Evolutionary conservation across 2,888 invertebrate genomes (phyloP).

Genomic region (Xestia xanthographa): DNA sequence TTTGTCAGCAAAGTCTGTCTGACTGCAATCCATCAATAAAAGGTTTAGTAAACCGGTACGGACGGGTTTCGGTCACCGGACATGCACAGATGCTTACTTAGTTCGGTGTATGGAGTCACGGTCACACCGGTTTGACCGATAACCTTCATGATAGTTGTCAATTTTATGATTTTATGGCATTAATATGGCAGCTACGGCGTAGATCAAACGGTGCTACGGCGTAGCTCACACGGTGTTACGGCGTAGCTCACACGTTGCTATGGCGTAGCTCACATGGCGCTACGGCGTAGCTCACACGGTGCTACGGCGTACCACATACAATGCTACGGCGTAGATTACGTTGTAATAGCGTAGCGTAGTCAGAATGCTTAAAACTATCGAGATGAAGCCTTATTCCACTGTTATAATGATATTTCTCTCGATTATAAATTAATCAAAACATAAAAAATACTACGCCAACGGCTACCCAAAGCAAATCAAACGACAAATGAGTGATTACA

Average conservation of each 20-base stretch:
- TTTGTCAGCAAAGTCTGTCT: neutral
- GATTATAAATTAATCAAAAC: neutral
- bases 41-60: neutral
- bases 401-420: neutral
- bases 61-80: neutral
- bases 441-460: neutral
- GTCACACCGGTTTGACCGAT: neutral
- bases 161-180: neutral
- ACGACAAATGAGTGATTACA: neutral
- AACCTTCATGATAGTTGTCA: neutral
- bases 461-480: constrained; percentile 1
- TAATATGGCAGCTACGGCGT: no score
- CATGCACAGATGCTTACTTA: neutral
- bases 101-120: neutral
- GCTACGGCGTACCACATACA: no score
- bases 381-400: neutral
- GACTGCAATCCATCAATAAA: neutral
- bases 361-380: neutral
- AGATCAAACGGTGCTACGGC: neutral
- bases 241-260: no score
- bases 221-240: no score
- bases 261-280: no score
- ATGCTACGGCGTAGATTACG: neutral
- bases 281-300: no score
- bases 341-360: no score